A percentile compares a stretch with the other conserved stretches of the same genome.
phyloP scores from a whole-genome alignment of 2,888 invertebrate genomes.

The Meloe dianella region DNA sequence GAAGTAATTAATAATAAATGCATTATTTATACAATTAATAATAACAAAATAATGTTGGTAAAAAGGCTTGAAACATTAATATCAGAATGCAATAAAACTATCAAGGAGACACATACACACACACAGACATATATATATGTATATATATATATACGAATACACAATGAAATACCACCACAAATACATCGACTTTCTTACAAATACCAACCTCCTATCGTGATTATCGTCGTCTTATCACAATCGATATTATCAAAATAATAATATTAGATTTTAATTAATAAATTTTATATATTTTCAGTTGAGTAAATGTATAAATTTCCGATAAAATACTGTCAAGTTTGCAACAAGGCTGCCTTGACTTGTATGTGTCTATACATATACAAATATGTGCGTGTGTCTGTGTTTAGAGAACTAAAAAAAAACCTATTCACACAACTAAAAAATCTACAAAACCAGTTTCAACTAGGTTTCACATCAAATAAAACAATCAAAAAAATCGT shows the following conservation, averaged over 20 bases:
- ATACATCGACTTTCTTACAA: constrained; percentile 4
- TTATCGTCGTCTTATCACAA: constrained; percentile 3
- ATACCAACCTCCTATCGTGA: background rate
- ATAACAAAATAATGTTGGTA: too few relatives aligned
- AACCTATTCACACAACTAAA: constrained; percentile 54
- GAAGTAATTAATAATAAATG: background rate
- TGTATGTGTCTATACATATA: background rate
- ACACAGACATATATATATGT: too few relatives aligned
- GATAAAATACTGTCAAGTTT: constrained; percentile 49
- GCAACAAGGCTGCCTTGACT: constrained; percentile 43
- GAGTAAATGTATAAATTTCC: background rate
- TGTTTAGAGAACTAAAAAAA: constrained; percentile 43
- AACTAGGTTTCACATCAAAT: constrained; percentile 31
- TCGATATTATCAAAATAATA: background rate
- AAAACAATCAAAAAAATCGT: constrained; percentile 22
- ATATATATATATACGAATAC: too few relatives aligned
- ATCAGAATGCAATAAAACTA: constrained; percentile 54
- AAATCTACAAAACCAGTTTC: constrained; percentile 44
- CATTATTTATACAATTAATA: too few relatives aligned
- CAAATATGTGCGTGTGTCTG: background rate
- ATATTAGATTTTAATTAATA: too few relatives aligned
- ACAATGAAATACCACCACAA: constrained; percentile 2
- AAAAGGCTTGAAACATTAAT: constrained; percentile 21
- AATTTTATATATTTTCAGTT: background rate
- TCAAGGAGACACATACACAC: constrained; percentile 4